Evolutionary conservation across 2,797 vertebrate genomes (phyloP).

Genomic region (Nannoperca australis): DNA sequence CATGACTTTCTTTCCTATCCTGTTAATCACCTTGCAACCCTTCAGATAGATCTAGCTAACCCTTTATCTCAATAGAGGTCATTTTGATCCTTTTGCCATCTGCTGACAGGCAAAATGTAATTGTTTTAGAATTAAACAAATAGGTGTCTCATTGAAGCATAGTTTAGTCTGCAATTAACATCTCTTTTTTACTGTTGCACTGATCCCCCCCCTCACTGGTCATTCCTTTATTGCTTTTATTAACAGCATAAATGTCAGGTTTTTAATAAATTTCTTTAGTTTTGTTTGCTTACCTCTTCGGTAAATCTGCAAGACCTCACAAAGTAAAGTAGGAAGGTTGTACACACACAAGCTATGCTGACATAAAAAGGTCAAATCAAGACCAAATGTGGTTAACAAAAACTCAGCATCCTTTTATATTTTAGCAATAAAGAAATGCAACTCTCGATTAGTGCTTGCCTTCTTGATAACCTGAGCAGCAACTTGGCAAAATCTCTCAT

Average conservation of each 20-base stretch:
- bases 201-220: not conserved
- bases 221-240: not conserved
- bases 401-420: not conserved
- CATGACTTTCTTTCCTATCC: no score
- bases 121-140: not conserved
- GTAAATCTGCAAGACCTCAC: not conserved
- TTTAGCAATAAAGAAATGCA: slow-evolving; percentile 11
- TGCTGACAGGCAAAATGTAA: not conserved
- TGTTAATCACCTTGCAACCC: no score
- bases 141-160: not conserved
- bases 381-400: not conserved
- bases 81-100: not conserved
- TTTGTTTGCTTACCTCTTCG: not conserved
- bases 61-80: not conserved
- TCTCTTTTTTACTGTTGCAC: not conserved
- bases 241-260: not conserved
- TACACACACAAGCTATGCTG: not conserved
- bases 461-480: slow-evolving; percentile 35
- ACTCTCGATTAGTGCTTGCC: slow-evolving; percentile 10
- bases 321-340: not conserved
- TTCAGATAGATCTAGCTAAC: no score
- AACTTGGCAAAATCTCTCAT: slow-evolving; percentile 40
- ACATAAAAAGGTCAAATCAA: slow-evolving; percentile 20
- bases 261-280: not conserved
- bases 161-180: not conserved